phyloP scores from a whole-genome alignment of 2,888 invertebrate species.

The Camptogramma bilineatum region DNA sequence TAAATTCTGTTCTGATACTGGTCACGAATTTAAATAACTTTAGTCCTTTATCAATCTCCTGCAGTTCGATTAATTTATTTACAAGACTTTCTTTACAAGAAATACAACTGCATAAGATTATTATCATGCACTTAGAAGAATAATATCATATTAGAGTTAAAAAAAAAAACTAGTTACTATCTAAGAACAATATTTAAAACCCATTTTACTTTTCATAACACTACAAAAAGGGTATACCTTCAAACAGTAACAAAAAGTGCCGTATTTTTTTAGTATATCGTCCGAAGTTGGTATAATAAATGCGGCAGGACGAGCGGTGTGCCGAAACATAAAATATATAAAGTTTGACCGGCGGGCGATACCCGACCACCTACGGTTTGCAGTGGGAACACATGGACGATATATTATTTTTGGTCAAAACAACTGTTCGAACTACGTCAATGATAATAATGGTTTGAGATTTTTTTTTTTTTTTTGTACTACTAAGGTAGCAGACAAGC shows the following conservation, averaged over 20 bases:
- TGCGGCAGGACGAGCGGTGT: conserved; percentile 63
- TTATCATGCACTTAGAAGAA: too few species aligned
- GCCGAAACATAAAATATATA: conserved; percentile 80
- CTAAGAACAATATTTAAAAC: neutral
- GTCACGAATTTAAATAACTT: too few species aligned
- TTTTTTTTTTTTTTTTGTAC: too few species aligned
- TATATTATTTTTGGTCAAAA: conserved; percentile 9
- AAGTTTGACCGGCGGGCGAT: conserved; percentile 77
- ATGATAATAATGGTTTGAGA: neutral
- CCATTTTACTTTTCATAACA: neutral
- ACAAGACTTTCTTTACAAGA: too few species aligned
- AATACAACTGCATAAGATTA: too few species aligned
- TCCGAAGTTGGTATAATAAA: conserved; percentile 69
- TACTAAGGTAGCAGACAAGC: too few species aligned
- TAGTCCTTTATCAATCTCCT: too few species aligned
- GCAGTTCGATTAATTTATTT: too few species aligned
- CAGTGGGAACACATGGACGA: conserved; percentile 59
- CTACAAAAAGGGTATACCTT: conserved; percentile 30
- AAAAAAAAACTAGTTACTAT: neutral
- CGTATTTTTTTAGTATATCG: conserved; percentile 45
- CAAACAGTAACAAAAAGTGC: conserved; percentile 39
- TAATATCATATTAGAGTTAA: neutral
- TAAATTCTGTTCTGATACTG: too few species aligned
- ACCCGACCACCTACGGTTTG: conserved; percentile 66
- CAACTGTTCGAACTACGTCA: neutral